Evolutionary conservation across 2,113 vertebrate species (phyloP).

Genomic region (Formicarius rufipectus): DNA sequence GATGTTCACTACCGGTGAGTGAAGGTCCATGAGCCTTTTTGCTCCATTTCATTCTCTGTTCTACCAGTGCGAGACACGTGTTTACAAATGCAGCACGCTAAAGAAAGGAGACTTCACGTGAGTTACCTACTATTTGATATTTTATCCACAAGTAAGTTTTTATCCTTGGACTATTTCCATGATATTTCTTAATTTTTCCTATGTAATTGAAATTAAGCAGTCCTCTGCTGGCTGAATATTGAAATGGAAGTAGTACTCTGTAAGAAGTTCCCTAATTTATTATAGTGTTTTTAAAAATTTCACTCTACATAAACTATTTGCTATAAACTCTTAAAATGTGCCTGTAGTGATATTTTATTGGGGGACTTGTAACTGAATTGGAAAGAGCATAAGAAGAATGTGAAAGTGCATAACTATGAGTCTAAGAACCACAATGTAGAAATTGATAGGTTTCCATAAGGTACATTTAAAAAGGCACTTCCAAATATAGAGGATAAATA

Average conservation of each 20-base stretch:
- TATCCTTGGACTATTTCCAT: background rate
- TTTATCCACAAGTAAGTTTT: background rate
- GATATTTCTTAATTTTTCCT: background rate
- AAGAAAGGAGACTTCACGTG: background rate
- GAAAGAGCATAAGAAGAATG: background rate
- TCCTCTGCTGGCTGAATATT: background rate
- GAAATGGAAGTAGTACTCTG: background rate
- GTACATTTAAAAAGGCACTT: background rate
- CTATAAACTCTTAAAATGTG: background rate
- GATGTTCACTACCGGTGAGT: background rate
- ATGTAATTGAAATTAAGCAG: background rate
- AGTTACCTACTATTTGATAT: background rate
- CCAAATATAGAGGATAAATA: background rate
- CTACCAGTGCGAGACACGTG: background rate
- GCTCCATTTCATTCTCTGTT: background rate
- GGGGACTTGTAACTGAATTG: background rate
- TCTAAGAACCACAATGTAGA: background rate
- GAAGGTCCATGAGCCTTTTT: background rate
- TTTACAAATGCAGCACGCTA: background rate
- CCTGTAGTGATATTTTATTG: background rate
- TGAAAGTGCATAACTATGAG: background rate
- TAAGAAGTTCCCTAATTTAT: background rate
- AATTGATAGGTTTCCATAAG: background rate
- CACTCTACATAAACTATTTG: background rate
- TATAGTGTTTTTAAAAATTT: slow-evolving; percentile 10